phyloP scores from a whole-genome alignment of 2,888 invertebrate genomes.

The Willowsia nigromaculata region DNA sequence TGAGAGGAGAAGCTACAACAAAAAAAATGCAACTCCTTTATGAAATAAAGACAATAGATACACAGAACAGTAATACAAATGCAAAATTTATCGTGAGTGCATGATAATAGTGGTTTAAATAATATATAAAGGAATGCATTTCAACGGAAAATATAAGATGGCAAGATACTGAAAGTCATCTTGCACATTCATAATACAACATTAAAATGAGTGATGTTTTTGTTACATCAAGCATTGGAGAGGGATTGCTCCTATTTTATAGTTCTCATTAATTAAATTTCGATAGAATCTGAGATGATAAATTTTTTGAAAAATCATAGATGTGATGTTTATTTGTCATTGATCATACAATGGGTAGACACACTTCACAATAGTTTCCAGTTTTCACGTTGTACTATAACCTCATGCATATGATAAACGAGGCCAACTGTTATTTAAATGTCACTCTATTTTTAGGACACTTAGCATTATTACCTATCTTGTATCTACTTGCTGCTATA shows the following conservation, averaged over 20 bases:
- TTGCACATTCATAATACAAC: not conserved
- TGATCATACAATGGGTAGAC: not conserved
- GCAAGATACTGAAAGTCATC: no score
- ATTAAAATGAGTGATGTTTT: not conserved
- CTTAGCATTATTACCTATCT: no score
- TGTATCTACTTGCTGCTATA: no score
- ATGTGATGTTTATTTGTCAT: not conserved
- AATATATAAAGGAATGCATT: not conserved
- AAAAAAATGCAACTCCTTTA: not conserved
- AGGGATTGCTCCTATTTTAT: not conserved
- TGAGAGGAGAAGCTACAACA: slow-evolving; percentile 37
- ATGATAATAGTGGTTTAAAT: not conserved
- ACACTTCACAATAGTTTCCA: no score
- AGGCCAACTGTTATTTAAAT: no score
- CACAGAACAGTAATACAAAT: not conserved
- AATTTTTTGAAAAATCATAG: not conserved
- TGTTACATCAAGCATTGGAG: not conserved
- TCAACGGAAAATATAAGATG: no score
- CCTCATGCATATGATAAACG: no score
- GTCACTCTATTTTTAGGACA: no score
- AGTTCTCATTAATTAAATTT: not conserved
- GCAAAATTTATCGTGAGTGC: not conserved
- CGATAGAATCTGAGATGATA: not conserved
- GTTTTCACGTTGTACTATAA: no score
- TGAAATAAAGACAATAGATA: slow-evolving; percentile 20